Evolutionary conservation across 2,797 vertebrate species (phyloP), one percentile per base, ranked within the genome.

Genomic region (Lacerta agilis): DNA sequence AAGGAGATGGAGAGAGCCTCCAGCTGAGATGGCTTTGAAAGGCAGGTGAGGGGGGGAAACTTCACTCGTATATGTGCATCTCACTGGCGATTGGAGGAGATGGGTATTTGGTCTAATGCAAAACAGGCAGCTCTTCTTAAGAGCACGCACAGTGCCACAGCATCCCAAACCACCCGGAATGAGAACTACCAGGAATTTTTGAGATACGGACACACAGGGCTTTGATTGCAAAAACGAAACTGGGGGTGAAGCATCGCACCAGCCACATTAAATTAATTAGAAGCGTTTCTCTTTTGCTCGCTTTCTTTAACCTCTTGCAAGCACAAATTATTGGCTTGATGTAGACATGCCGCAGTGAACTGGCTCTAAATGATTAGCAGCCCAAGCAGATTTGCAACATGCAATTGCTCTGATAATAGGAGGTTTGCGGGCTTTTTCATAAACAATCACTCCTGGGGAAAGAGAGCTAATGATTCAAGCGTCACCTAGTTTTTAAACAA

Each of bases 321-420:
- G 1, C 1, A 15, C 76, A 58, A 89, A 90, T 92, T 90, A 90
- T 85, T 87, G 89, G 87, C 85, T 95, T 75, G 92, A 92, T 91
- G 88, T 11, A 69, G 41, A 72, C 20, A 71, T 1, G 8, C 77
- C 79, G n/a, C 33, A 69, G 5, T 36, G 27, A 71, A 36, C 64
- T 38, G 43, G 25, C 25, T 29, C 23, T 18, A 64, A 41, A 36
- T 33, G 43, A 58, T 23, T 45, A 73, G 25, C 89, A 94, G 88
- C 85, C 92, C 87, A 83, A 93, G 82, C 55, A 90, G 89, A 79
- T 86, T 84, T 86, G 89, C 58, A 86, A 90, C 0, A 0, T 41
- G 33, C 25, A 80, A 64, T 61, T 36, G 49, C 1, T 38, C 9
- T 80, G 55, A 79, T 45, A 78, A 9, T 2, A n/a, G 2, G 3